These are phyloP conservation scores for Chloropsis hardwickii DNA, from an alignment of 2,113 vertebrate genomes.

Conservation along the genomic window DNA sequence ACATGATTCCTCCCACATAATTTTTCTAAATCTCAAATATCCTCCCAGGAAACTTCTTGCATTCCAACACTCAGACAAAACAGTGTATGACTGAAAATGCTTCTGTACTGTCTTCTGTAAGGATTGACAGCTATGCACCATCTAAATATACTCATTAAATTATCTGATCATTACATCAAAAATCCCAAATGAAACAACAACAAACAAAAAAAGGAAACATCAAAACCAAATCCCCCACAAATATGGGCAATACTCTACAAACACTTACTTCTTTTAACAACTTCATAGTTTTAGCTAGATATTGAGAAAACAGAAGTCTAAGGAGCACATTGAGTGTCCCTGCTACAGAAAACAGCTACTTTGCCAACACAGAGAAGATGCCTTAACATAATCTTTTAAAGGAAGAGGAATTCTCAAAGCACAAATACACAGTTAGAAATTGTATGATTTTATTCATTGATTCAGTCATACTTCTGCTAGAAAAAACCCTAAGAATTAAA, in stretches of 20 bases:
- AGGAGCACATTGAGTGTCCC: neutral
- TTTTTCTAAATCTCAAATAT: neutral
- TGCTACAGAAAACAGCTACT: neutral
- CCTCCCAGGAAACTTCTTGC: neutral
- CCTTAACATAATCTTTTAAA: neutral
- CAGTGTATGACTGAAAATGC: rapidly evolving
- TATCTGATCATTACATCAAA: neutral
- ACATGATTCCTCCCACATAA: neutral
- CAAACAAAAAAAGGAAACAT: neutral
- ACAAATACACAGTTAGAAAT: neutral
- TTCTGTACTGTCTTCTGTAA: neutral
- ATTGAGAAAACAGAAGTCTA: neutral
- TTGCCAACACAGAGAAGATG: neutral
- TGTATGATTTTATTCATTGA: neutral
- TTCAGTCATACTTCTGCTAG: neutral
- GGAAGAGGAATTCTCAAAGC: neutral
- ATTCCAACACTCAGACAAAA: neutral
- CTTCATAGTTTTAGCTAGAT: neutral
- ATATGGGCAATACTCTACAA: neutral
- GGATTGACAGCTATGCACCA: neutral
- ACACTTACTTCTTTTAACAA: neutral
- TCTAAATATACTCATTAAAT: neutral
- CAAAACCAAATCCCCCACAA: neutral
- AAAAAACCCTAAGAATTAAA: neutral
- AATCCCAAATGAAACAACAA: neutral